phyloP scores from a whole-genome alignment of 2,797 vertebrate genomes.

The Calcarius lapponicus region DNA sequence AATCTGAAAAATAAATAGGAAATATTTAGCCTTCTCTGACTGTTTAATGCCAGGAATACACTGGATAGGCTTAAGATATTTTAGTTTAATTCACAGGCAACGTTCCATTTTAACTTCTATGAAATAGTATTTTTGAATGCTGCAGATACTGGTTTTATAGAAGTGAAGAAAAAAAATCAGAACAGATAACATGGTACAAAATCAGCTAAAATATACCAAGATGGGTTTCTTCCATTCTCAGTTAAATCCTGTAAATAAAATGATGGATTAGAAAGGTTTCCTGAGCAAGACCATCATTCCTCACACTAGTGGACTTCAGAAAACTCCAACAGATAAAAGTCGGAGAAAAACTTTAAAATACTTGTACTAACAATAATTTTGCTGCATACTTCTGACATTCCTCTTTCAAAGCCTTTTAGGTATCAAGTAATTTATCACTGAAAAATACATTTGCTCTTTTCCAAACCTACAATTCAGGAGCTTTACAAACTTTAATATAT shows the following conservation, averaged over 20 bases:
- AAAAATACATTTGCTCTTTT: constrained; percentile 9
- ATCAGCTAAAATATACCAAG: not conserved
- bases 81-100: constrained; percentile 14
- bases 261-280: not conserved
- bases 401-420: not conserved
- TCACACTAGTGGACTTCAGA: not conserved
- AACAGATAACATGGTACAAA: not conserved
- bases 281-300: not conserved
- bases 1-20: constrained; percentile 68
- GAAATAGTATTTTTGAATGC: not conserved
- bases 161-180: not conserved
- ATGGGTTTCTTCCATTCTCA: not conserved
- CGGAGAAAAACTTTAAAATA: not conserved
- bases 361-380: not conserved
- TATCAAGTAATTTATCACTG: not conserved
- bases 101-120: not conserved
- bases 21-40: constrained; percentile 38
- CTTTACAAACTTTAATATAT: not conserved
- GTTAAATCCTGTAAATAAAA: not conserved
- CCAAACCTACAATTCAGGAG: not conserved
- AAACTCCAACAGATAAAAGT: not conserved
- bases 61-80: constrained; percentile 8
- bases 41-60: not conserved
- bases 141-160: not conserved
- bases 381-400: not conserved